Conservation (phyloP, 92 coral and sea anemone species). For the Plumapathes pennacea region DNA sequence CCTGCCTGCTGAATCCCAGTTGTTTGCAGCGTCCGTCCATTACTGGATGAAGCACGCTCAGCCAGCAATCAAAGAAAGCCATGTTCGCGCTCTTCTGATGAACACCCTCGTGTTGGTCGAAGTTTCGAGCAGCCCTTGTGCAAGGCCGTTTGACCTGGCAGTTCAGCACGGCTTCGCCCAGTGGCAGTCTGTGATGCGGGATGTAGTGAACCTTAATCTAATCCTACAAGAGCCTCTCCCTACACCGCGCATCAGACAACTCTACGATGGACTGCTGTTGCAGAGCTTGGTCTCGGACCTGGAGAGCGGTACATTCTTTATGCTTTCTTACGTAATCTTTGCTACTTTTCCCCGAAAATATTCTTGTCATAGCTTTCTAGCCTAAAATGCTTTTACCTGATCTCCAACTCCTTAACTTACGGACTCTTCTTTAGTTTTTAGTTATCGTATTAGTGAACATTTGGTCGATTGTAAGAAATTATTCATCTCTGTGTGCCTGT, state of each 20-base stretch:
- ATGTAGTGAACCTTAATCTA: conserved; percentile 22
- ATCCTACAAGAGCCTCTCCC: conserved; percentile 26
- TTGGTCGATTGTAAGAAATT: no score
- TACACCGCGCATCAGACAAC: conserved; percentile 18
- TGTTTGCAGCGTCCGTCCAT: conserved; percentile 49
- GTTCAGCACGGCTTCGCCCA: conserved; percentile 55
- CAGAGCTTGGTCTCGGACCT: conserved; percentile 16
- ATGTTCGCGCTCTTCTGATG: conserved; percentile 52
- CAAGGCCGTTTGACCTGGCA: conserved; percentile 28
- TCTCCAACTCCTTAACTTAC: no score
- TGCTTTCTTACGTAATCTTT: no score
- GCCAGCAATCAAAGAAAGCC: conserved; percentile 30
- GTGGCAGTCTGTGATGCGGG: conserved; percentile 53
- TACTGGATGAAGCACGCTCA: conserved; percentile 53
- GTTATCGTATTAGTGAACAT: no score
- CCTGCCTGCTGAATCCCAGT: conserved; percentile 13
- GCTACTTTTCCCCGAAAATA: no score
- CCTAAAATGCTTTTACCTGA: no score
- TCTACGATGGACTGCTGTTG: conserved; percentile 35
- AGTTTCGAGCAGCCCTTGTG: no score
- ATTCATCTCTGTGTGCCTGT: no score
- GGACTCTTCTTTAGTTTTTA: no score
- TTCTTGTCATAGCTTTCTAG: no score
- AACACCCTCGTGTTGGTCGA: no score
- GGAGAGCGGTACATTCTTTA: no score